Percentiles rank a stretch among this genome's conserved stretches.
phyloP scores from a whole-genome alignment of 2,888 invertebrate species.

The Lycocerus yunnanus region DNA sequence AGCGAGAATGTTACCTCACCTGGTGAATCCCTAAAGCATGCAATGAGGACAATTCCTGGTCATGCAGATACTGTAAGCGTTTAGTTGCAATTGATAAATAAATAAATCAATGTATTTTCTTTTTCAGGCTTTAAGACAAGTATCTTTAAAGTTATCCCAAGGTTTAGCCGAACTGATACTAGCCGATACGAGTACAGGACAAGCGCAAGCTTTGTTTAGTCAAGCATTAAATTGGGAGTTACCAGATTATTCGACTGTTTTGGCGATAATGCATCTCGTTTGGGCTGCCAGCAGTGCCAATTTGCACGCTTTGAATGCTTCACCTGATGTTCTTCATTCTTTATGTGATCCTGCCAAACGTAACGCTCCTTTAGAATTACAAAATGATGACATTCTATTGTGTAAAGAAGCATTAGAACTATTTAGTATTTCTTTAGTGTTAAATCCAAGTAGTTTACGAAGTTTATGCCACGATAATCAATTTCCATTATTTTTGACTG shows the following conservation, averaged over 20 bases:
- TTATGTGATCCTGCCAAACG: slow-evolving; percentile 65
- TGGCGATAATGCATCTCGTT: slow-evolving; percentile 75
- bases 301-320: slow-evolving; percentile 62
- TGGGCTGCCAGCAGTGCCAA: slow-evolving; percentile 80
- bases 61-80: slow-evolving; percentile 77
- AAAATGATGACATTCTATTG: slow-evolving; percentile 51
- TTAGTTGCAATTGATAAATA: not conserved
- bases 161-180: slow-evolving; percentile 70
- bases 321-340: slow-evolving; percentile 66
- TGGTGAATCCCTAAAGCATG: slow-evolving; percentile 72
- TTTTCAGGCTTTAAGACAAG: slow-evolving; percentile 66
- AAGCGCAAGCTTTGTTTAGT: slow-evolving; percentile 58
- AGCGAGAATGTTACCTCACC: slow-evolving; percentile 52
- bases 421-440: slow-evolving; percentile 84
- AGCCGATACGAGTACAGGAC: slow-evolving; percentile 48
- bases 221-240: slow-evolving; percentile 70
- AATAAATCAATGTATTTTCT: not conserved
- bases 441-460: slow-evolving; percentile 87
- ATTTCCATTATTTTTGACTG: slow-evolving; percentile 90
- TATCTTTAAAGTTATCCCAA: slow-evolving; percentile 82
- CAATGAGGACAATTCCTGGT: slow-evolving; percentile 81
- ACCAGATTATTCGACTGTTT: slow-evolving; percentile 74
- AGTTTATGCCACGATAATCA: slow-evolving; percentile 77
- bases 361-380: slow-evolving; percentile 61
- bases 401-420: slow-evolving; percentile 94